Evolutionary conservation across 2,797 vertebrate genomes (phyloP).

Genomic region (Pelobates cultripes): DNA sequence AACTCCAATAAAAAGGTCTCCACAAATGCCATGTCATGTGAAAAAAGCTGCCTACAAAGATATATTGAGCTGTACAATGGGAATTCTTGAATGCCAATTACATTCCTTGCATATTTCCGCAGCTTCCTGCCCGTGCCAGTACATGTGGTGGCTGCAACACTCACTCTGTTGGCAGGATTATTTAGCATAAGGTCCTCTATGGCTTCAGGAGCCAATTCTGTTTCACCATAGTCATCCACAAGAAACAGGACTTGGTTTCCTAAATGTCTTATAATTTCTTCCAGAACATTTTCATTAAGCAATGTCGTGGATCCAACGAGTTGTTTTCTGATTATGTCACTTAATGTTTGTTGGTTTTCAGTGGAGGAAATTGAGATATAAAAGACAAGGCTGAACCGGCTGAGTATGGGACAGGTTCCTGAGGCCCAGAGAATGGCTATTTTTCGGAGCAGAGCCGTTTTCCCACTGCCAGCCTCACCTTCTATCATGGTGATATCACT

Average conservation of each 20-base stretch:
- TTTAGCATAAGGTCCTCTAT: slow-evolving; percentile 58
- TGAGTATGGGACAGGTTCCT: slow-evolving; percentile 59
- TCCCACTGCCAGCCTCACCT: slow-evolving; percentile 64
- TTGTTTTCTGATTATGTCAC: slow-evolving; percentile 55
- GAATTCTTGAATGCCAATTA: slow-evolving; percentile 51
- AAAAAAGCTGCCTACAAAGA: slow-evolving; percentile 56
- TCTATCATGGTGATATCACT: slow-evolving; percentile 61
- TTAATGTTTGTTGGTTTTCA: slow-evolving; percentile 49
- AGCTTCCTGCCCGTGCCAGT: slow-evolving; percentile 49
- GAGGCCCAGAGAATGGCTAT: slow-evolving; percentile 65
- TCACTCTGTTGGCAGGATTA: slow-evolving; percentile 53
- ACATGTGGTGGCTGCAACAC: slow-evolving; percentile 55
- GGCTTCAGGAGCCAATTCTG: slow-evolving; percentile 25
- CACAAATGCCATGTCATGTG: slow-evolving; percentile 20
- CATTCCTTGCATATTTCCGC: slow-evolving; percentile 47
- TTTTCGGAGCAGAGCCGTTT: slow-evolving; percentile 60
- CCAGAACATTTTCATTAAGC: slow-evolving; percentile 52
- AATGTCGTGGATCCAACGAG: slow-evolving; percentile 33
- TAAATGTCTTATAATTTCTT: slow-evolving; percentile 41
- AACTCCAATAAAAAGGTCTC: not conserved
- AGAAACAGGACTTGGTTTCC: slow-evolving; percentile 61
- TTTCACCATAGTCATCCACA: slow-evolving; percentile 60
- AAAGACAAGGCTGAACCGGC: slow-evolving; percentile 65
- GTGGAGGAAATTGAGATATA: slow-evolving; percentile 57
- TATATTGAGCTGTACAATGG: slow-evolving; percentile 58